Evolutionary conservation across 2,797 vertebrate genomes (phyloP), one percentile per base, ranked within the genome.

Genomic region (Lepilemur ruficaudatus): DNA sequence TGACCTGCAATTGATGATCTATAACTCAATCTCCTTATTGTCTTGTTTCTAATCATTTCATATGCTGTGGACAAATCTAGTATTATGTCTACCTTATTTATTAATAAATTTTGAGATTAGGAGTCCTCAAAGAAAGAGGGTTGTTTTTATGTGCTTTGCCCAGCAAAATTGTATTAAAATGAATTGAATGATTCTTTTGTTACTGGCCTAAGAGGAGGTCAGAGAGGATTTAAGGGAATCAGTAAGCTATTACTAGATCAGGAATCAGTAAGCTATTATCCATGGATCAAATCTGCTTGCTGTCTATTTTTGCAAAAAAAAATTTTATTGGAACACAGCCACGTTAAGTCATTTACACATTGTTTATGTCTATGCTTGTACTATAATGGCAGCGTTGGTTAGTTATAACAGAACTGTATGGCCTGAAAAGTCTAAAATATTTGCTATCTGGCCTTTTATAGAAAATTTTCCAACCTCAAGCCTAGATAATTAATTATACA

Each of bases 291-390:
- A 91, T 92, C 70, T 89, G 38, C 46, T 89, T 89, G 41, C 18
- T 70, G 32, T 14, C 43, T 89, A 38, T 78, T 94, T 96, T 92
- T 91, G 15, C 69, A 80, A 95, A 95, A 89, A 89, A 78, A 91
- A 95, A 28, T 86, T 95, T 91, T 94, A 79, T 12, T 82, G 55
- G 63, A 82, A 82, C 11, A 87, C 7, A 76, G n/a, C 28, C 41
- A 93, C 43, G 7, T 5, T 73, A 38, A 72, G 48, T 90, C 80
- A 65, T 52, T 91, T 72, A 69, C 63, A 20, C 38, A 38, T 35
- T 92, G 25, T 95, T 4, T 69, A 13, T 61, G 41, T 86, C 57
- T 79, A 46, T 43, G 61, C 89, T 78, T 50, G 7, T 73, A 85
- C 25, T 46, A 75, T 13, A 93, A 6, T 35, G 55, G 32, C 41